These are phyloP conservation scores for Drosophila subsilvestris DNA, from an alignment of 2,888 invertebrate genomes.

Conservation along the genomic window DNA sequence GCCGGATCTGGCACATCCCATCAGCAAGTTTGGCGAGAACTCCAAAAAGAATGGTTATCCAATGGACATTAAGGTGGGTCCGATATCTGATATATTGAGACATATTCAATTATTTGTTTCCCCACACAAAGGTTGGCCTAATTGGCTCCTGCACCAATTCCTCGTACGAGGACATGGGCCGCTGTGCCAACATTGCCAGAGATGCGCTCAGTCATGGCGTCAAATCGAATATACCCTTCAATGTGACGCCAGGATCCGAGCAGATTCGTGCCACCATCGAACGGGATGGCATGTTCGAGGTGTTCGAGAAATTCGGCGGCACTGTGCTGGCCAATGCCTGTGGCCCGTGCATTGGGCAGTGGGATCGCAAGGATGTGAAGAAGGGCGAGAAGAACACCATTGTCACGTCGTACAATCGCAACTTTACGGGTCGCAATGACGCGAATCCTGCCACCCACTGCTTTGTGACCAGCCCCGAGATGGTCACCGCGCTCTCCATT, in stretches of 20 bases:
- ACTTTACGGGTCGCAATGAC: conserved; percentile 98
- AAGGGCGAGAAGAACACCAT: conserved; percentile 99
- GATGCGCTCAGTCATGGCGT: conserved; percentile 95
- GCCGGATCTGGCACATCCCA: conserved; percentile 98
- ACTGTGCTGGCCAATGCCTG: conserved; percentile 99
- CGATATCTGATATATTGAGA: neutral
- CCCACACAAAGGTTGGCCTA: conserved; percentile 85
- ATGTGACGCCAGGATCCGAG: conserved; percentile 99
- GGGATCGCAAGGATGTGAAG: conserved; percentile 98
- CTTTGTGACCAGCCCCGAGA: conserved; percentile 97
- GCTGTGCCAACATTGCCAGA: conserved; percentile 97
- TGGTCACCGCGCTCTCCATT: conserved; percentile 97
- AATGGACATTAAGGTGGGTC: conserved; percentile 93
- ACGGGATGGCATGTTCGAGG: conserved; percentile 95
- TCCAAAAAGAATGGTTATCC: conserved; percentile 98
- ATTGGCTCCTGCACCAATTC: conserved; percentile 99
- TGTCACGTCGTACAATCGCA: conserved; percentile 99
- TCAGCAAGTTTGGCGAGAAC: conserved; percentile 93
- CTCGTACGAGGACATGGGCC: conserved; percentile 99
- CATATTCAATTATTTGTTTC: accelerated
- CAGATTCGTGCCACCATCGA: conserved; percentile 99
- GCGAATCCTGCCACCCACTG: conserved; percentile 99
- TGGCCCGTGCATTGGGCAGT: conserved; percentile 99
- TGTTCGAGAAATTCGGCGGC: conserved; percentile 95
- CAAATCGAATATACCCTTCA: conserved; percentile 97